phyloP scores from a whole-genome alignment of 2,113 vertebrate genomes.

The Canis aureus region DNA sequence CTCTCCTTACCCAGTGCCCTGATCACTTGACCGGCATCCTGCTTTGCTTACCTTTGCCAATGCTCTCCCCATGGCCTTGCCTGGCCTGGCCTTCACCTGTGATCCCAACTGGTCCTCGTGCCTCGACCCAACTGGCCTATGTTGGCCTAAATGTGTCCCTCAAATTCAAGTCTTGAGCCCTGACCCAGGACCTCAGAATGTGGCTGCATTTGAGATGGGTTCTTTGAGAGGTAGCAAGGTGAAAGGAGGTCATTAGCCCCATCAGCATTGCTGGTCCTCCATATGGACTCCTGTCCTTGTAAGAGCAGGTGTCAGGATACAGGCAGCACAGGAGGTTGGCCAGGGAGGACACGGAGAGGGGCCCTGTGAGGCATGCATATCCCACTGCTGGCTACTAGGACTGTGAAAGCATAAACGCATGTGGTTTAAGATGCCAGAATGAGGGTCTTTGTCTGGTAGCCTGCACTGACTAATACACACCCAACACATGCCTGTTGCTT shows the following conservation, averaged over 20 bases:
- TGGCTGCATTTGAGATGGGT: not conserved
- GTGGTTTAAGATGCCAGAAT: not conserved
- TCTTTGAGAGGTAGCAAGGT: not conserved
- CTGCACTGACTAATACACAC: not conserved
- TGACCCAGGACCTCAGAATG: not conserved
- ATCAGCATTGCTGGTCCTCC: not conserved
- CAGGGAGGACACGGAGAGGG: not conserved
- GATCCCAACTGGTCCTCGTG: no score
- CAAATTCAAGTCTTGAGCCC: no score
- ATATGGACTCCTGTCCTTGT: not conserved
- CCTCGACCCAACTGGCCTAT: not conserved
- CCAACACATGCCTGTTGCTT: not conserved
- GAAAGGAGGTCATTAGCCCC: not conserved
- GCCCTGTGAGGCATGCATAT: not conserved
- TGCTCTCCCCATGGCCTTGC: no score
- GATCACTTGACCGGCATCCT: not conserved
- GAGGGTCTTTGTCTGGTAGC: not conserved
- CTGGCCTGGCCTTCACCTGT: not conserved
- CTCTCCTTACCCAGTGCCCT: not conserved
- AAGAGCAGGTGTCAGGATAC: not conserved
- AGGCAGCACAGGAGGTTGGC: not conserved
- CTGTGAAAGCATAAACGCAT: rapidly evolving
- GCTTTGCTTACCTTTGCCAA: not conserved
- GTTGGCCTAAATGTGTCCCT: not conserved
- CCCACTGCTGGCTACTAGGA: not conserved